Percentiles rank a stretch among this genome's conserved stretches.
Conservation (phyloP, 2,113 vertebrate species). For the Xerus inauris region DNA sequence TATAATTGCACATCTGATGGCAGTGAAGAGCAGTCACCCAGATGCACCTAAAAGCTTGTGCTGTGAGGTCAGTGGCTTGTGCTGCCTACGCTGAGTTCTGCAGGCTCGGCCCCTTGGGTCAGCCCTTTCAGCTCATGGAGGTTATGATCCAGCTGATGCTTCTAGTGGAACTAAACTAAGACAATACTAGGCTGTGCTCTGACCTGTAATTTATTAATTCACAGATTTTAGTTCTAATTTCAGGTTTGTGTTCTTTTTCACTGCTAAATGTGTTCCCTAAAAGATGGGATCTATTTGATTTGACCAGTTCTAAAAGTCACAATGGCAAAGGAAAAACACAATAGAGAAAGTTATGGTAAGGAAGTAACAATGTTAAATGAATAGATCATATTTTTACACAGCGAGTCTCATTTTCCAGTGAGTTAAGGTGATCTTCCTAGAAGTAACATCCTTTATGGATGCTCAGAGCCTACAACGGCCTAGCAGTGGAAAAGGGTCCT, state of each 20-base stretch:
- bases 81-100: not conserved
- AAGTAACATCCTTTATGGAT: not conserved
- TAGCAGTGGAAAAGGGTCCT: not conserved
- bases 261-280: not conserved
- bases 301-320: not conserved
- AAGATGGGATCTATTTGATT: not conserved
- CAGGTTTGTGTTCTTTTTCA: not conserved
- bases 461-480: not conserved
- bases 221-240: not conserved
- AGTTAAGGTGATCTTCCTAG: not conserved
- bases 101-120: not conserved
- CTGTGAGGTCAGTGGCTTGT: not conserved
- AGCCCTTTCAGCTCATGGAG: not conserved
- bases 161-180: not conserved
- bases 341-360: not conserved
- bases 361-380: not conserved
- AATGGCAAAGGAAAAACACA: not conserved
- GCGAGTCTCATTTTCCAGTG: not conserved
- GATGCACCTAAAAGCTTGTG: not conserved
- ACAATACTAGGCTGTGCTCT: not conserved
- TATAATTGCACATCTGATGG: slow-evolving; percentile 24
- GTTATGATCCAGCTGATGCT: not conserved
- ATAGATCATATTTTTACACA: not conserved
- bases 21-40: not conserved
- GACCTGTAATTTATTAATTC: slow-evolving; percentile 1